phyloP scores from a whole-genome alignment of 2,888 invertebrate genomes.

The Hyalella azteca region DNA sequence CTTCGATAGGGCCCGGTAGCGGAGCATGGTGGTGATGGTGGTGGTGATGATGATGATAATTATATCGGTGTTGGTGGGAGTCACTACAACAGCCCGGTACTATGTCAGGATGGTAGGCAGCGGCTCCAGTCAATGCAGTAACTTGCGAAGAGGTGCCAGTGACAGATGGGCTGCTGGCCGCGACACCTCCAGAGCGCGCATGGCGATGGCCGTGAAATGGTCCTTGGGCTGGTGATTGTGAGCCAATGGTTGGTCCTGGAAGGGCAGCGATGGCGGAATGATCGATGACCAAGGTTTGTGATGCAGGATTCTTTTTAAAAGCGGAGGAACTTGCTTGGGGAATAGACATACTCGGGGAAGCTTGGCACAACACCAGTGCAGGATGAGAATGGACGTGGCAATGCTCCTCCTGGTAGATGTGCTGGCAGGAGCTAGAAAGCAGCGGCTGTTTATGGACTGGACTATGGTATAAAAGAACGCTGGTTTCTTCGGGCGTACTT shows the following conservation, averaged over 20 bases:
- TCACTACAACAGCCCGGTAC: conserved; percentile 46
- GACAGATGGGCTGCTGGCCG: conserved; percentile 35
- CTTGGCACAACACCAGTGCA: conserved; percentile 10
- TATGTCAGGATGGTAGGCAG: conserved; percentile 55
- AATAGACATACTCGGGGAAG: conserved; percentile 28
- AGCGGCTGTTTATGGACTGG: conserved; percentile 1
- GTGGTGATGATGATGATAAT: conserved; percentile 50
- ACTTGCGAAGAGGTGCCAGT: conserved; percentile 45
- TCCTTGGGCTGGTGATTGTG: background rate
- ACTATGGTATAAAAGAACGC: background rate
- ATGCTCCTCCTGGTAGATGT: conserved; percentile 21
- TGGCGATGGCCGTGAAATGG: background rate
- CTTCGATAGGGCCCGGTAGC: conserved; percentile 16
- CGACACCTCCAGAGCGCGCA: conserved; percentile 36
- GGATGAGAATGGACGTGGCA: conserved; percentile 24
- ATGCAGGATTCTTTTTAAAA: conserved; percentile 24
- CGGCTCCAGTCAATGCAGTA: conserved; percentile 48
- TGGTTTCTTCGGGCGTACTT: background rate
- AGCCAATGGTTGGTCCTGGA: background rate
- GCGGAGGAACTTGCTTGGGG: background rate
- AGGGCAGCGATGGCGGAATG: background rate
- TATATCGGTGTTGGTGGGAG: conserved; percentile 49
- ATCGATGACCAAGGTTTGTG: conserved; percentile 13
- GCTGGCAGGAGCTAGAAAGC: background rate
- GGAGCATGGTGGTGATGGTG: conserved; percentile 46